Percentiles rank a stretch among this genome's conserved stretches.
Conservation (phyloP, 2,888 invertebrate genomes). For the Choristoneura rosaceana region DNA sequence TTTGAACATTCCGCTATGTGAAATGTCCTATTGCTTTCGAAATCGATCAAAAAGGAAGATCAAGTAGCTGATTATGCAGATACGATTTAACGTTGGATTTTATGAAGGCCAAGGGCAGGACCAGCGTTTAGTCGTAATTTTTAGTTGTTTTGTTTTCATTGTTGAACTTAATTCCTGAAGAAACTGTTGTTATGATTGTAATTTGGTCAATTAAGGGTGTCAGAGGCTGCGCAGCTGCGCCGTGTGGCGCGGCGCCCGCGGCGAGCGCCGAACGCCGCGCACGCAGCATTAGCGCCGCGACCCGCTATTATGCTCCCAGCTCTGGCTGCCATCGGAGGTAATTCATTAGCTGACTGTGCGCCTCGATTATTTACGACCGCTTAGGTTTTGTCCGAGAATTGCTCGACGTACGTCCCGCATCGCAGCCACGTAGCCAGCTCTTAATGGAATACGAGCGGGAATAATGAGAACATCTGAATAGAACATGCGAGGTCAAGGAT, state of each 20-base stretch:
- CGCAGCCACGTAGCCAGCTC: slow-evolving; percentile 60
- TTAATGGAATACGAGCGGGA: slow-evolving; percentile 63
- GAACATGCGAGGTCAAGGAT: slow-evolving; percentile 71
- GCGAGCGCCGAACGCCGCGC: slow-evolving; percentile 52
- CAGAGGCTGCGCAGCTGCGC: slow-evolving; percentile 51
- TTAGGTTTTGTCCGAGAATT: slow-evolving; percentile 71
- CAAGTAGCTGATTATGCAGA: not conserved
- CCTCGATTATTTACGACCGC: slow-evolving; percentile 76
- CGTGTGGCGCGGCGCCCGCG: slow-evolving; percentile 47
- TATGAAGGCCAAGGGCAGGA: not conserved
- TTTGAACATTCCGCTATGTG: not conserved
- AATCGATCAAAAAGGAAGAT: not conserved
- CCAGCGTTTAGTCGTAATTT: not conserved
- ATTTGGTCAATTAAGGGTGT: not conserved
- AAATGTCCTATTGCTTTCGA: not conserved
- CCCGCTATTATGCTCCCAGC: slow-evolving; percentile 67
- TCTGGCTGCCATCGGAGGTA: slow-evolving; percentile 65
- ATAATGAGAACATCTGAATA: slow-evolving; percentile 75
- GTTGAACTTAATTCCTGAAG: not conserved
- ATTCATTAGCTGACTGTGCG: slow-evolving; percentile 80
- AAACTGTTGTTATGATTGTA: not conserved
- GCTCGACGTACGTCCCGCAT: slow-evolving; percentile 58
- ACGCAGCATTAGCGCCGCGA: slow-evolving; percentile 47
- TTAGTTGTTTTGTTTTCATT: not conserved
- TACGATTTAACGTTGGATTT: not conserved